A percentile compares a stretch with the other conserved stretches of the same genome.
Conservation (phyloP, 2,113 vertebrate genomes). For the Gulo gulo region DNA sequence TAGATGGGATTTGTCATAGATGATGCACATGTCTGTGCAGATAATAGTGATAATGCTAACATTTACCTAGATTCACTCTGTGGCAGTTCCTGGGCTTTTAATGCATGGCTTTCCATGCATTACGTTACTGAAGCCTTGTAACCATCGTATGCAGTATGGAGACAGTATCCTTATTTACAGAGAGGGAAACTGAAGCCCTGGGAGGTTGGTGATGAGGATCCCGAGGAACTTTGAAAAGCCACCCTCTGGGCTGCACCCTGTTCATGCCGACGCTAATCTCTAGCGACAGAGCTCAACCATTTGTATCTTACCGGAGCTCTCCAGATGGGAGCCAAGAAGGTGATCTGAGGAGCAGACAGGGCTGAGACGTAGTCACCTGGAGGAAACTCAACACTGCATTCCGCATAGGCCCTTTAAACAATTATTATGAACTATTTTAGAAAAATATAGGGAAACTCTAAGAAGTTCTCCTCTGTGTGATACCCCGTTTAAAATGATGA, state of each 20-base stretch:
- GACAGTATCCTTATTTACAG: neutral
- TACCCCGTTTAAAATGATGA: neutral
- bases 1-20: neutral
- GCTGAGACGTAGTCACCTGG: neutral
- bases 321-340: neutral
- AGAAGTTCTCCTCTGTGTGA: neutral
- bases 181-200: neutral
- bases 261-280: neutral
- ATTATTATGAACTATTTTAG: neutral
- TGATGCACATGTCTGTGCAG: neutral
- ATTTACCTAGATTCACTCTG: neutral
- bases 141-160: accelerated
- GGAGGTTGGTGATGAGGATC: neutral
- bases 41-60: neutral
- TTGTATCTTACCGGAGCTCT: neutral
- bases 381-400: neutral
- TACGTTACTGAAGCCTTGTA: neutral
- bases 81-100: neutral
- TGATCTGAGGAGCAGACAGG: neutral
- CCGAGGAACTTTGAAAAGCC: neutral
- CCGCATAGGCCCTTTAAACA: neutral
- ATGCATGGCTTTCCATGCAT: neutral
- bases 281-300: no score
- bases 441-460: neutral
- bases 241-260: neutral